Evolutionary conservation across 2,113 vertebrate genomes (phyloP).

Genomic region (Addax nasomaculatus): DNA sequence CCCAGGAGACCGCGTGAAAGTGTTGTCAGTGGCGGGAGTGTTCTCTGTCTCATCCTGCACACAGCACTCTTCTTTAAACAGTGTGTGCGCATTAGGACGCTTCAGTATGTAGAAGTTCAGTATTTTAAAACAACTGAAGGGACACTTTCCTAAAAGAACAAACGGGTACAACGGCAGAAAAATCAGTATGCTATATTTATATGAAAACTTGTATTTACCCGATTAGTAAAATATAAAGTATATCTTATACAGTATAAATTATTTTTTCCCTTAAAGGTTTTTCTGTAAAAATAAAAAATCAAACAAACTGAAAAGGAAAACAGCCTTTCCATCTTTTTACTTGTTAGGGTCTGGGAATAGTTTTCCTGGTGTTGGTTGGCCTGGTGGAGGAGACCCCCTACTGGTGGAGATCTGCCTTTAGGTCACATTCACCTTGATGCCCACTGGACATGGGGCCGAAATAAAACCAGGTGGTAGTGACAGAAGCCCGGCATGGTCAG

Average conservation of each 20-base stretch:
- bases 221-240: not conserved
- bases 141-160: not conserved
- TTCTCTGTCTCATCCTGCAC: not conserved
- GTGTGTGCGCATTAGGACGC: not conserved
- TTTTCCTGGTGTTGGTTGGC: not conserved
- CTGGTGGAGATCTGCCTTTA: not conserved
- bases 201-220: not conserved
- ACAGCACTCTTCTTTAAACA: not conserved
- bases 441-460: not conserved
- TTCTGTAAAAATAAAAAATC: not conserved
- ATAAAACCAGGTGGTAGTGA: not conserved
- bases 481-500: not conserved
- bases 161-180: not conserved
- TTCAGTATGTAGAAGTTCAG: not conserved
- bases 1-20: not conserved
- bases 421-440: not conserved
- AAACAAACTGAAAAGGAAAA: not conserved
- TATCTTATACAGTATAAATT: not conserved
- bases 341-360: no score
- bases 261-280: not conserved
- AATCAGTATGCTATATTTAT: not conserved
- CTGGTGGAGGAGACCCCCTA: slow-evolving; percentile 14
- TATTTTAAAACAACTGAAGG: not conserved
- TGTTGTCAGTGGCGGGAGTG: not conserved
- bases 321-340: not conserved